Percentiles rank a stretch among this genome's conserved stretches.
These are phyloP conservation scores for Gracilinanus agilis DNA, from an alignment of 2,113 vertebrate species.

Conservation along the genomic window DNA sequence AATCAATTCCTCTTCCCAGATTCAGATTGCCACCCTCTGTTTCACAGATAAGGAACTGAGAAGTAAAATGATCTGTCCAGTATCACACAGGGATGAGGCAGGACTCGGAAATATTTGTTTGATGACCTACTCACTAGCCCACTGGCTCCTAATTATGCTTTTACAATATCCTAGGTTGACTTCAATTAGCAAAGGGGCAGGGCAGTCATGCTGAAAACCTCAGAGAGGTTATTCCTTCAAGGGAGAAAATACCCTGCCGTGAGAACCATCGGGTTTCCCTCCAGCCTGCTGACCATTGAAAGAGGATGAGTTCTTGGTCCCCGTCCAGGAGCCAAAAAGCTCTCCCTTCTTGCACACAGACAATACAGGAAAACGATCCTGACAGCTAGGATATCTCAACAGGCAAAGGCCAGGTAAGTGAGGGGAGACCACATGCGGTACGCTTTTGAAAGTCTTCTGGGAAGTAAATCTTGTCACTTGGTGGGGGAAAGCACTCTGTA, in stretches of 20 bases:
- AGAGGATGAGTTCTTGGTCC: neutral
- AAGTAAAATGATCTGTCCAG: constrained; percentile 19
- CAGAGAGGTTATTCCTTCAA: neutral
- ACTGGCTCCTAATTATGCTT: neutral
- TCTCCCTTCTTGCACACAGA: neutral
- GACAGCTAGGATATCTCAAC: neutral
- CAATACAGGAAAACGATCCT: neutral
- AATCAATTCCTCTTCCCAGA: neutral
- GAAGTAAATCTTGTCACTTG: constrained; percentile 22
- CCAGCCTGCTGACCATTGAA: neutral
- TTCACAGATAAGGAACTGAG: constrained; percentile 28
- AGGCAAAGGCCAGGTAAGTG: neutral
- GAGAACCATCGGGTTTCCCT: neutral
- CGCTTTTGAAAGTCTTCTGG: neutral
- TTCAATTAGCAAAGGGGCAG: constrained; percentile 3
- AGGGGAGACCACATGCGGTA: neutral
- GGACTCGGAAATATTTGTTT: constrained; percentile 7
- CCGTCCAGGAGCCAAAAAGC: neutral
- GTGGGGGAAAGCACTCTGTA: constrained; percentile 15
- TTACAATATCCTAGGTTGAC: neutral
- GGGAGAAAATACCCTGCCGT: neutral
- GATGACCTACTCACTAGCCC: neutral
- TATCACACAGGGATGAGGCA: neutral
- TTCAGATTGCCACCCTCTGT: neutral
- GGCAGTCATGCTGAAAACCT: constrained; percentile 11